phyloP scores from a whole-genome alignment of 2,113 vertebrate genomes.

The Oreochromis spilurus region DNA sequence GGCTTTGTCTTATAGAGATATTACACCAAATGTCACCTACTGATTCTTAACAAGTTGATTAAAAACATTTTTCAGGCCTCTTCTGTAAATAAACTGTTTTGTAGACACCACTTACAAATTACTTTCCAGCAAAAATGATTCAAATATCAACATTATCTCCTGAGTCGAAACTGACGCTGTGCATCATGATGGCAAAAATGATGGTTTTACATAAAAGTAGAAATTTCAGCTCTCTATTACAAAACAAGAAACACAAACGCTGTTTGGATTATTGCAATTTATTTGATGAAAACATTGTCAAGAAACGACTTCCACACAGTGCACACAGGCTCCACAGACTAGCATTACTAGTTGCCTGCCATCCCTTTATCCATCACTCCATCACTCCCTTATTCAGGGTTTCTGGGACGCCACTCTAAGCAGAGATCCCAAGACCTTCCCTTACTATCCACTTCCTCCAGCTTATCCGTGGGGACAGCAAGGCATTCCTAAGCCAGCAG shows the following conservation, averaged over 20 bases:
- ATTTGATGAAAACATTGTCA: neutral
- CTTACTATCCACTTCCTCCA: neutral
- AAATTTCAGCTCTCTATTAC: neutral
- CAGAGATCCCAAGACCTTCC: neutral
- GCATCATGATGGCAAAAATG: neutral
- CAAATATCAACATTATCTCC: neutral
- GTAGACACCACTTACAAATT: neutral
- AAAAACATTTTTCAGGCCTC: neutral
- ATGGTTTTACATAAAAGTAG: neutral
- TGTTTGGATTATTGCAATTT: neutral
- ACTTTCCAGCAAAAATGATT: rapidly evolving
- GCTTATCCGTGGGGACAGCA: neutral
- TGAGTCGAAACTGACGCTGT: neutral
- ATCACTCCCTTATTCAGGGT: neutral
- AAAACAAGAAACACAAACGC: neutral
- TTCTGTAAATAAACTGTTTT: neutral
- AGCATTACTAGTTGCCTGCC: neutral
- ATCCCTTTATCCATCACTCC: neutral
- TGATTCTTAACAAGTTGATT: neutral
- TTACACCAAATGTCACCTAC: neutral
- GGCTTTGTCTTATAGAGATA: neutral
- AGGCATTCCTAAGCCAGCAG: neutral
- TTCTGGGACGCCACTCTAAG: neutral
- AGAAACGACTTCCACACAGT: neutral
- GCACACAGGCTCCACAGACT: neutral